Evolutionary conservation across 2,113 vertebrate species (phyloP), one percentile per base, ranked within the genome.

Genomic region (Barnardius zonarius): DNA sequence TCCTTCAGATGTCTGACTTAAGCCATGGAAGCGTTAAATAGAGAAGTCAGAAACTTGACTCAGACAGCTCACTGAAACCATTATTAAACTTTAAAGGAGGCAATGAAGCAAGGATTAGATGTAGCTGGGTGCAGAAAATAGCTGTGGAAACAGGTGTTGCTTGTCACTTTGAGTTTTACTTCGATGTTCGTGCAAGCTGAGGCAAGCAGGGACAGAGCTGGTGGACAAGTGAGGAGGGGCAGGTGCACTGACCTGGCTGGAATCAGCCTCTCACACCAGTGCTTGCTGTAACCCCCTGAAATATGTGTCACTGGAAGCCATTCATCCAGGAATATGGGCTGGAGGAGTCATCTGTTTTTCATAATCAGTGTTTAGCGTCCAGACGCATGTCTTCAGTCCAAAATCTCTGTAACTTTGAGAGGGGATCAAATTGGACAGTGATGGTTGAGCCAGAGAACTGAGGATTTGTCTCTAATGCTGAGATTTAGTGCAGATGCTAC

Each of bases 101-200:
- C 80, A 95, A 3, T 59, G 91, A 96, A 97, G 83, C 90, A 89
- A 95, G 49, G 69, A 80, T 82, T 79, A 89, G 66, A 54, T 82
- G 57, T 91, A 91, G 62, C 57, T 96, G 90, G 83, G 83, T 86
- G 86, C 92, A 86, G 92, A 82, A 93, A 89, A 92, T 90, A 84
- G 51, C 92, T 79, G 76, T 94, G 69, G 76, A 83, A 93, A 93
- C 88, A 91, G 95, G 95, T 94, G 93, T 68, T 93, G 62, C 77
- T 86, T 94, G 96, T 97, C 95, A 84, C 83, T 82, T 79, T 37
- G 74, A 72, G 80, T 96, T 95, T 84, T 41, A 49, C 66, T 91
- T 94, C 0, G 1, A 44, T 75, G 44, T 30, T 84, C 44, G 48
- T 76, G 57, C 61, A 48, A 82, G 77, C 52, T 2, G 4, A 74